Percentiles rank a stretch among this genome's conserved stretches.
Evolutionary conservation across 1,140 invertebrate genomes (phyloP).

Genomic region (Euura lappo): DNA sequence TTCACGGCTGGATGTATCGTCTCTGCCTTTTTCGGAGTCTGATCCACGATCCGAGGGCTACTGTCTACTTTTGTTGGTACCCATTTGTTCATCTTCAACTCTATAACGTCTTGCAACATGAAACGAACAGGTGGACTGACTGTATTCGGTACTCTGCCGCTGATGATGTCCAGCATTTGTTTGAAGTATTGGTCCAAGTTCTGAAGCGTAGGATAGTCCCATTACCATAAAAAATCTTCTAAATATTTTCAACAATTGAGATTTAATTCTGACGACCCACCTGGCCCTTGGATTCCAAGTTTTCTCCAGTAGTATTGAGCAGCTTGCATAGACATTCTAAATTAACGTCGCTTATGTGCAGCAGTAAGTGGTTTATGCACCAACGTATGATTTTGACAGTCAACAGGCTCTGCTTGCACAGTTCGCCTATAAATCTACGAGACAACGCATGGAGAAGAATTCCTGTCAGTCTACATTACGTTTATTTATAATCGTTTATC

Average conservation of each 20-base stretch:
- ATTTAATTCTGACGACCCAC: neutral
- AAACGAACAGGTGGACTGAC: conserved; percentile 86
- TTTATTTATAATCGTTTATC: too few species aligned
- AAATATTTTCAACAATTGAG: too few species aligned
- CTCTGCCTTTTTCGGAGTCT: conserved; percentile 89
- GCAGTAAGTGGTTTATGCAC: conserved; percentile 83
- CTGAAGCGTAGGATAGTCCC: conserved; percentile 18
- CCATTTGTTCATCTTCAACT: conserved; percentile 85
- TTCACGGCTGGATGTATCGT: conserved; percentile 65
- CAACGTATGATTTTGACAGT: conserved; percentile 88
- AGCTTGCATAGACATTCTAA: conserved; percentile 93
- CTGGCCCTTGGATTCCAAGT: conserved; percentile 72
- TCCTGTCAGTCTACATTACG: too few species aligned
- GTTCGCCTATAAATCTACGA: conserved; percentile 82
- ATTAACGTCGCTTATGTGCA: conserved; percentile 83
- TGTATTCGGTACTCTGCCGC: conserved; percentile 60
- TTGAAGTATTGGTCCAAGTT: conserved; percentile 68
- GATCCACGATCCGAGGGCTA: conserved; percentile 92
- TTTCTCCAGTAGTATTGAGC: conserved; percentile 88
- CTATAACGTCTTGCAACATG: conserved; percentile 95
- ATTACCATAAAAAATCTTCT: too few species aligned
- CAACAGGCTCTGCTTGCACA: conserved; percentile 92
- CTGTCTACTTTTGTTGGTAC: conserved; percentile 83
- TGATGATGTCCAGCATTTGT: conserved; percentile 71
- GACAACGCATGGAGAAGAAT: conserved; percentile 12